Evolutionary conservation across 1,140 invertebrate species (phyloP).

Genomic region (Camponotus pennsylvanicus): DNA sequence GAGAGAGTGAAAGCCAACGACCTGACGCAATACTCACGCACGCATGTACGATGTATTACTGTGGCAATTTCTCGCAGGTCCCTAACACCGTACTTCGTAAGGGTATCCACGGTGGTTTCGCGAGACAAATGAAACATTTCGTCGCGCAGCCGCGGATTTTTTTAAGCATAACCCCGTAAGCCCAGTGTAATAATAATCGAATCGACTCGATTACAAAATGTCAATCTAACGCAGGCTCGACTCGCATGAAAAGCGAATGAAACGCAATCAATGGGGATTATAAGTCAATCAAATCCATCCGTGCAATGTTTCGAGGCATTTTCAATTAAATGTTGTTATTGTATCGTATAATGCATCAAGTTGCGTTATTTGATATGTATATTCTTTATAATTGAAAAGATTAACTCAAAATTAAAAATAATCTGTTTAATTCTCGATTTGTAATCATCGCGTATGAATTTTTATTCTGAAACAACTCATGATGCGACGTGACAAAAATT

Average conservation of each 20-base stretch:
- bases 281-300: slow-evolving; percentile 25
- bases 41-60: slow-evolving; percentile 76
- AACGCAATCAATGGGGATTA: slow-evolving; percentile 34
- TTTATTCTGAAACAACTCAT: too few species aligned
- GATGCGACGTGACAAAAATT: too few species aligned
- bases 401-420: too few species aligned
- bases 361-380: too few species aligned
- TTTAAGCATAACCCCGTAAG: slow-evolving; percentile 40
- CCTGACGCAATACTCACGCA: slow-evolving; percentile 80
- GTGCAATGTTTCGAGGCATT: slow-evolving; percentile 13
- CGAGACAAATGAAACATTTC: slow-evolving; percentile 53
- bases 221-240: slow-evolving; percentile 41
- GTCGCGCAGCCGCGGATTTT: slow-evolving; percentile 54
- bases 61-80: slow-evolving; percentile 71
- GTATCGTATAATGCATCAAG: neutral
- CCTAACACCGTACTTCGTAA: slow-evolving; percentile 56
- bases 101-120: slow-evolving; percentile 49
- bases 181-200: slow-evolving; percentile 48
- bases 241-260: slow-evolving; percentile 53
- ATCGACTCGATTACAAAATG: slow-evolving; percentile 65
- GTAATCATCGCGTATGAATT: too few species aligned
- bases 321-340: neutral
- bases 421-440: neutral
- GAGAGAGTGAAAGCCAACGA: slow-evolving; percentile 73
- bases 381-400: too few species aligned